Percentiles rank a stretch among this genome's conserved stretches.
Conservation (phyloP, 1,140 invertebrate species). For the Diorhabda elongata region DNA sequence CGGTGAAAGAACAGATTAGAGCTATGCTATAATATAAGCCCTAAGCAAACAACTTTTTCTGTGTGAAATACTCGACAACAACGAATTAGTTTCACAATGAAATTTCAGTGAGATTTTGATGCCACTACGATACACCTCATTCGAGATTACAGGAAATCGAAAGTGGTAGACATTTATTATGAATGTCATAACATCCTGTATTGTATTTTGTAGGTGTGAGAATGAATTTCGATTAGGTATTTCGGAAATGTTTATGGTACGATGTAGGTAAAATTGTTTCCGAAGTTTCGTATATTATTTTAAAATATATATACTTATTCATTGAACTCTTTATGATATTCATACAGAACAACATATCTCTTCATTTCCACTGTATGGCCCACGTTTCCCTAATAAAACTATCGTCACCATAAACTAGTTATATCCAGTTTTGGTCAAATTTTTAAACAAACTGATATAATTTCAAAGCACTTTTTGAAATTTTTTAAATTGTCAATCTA, state of each 20-base stretch:
- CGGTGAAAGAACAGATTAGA: neutral
- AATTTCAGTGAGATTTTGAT: neutral
- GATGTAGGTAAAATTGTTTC: too few relatives aligned
- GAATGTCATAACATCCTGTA: conserved; percentile 4
- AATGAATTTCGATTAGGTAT: conserved; percentile 10
- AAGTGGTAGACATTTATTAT: neutral
- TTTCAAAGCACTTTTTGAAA: too few relatives aligned
- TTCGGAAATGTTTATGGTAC: neutral
- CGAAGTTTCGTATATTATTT: too few relatives aligned
- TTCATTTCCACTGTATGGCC: too few relatives aligned
- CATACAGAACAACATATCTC: too few relatives aligned
- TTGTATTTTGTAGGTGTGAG: conserved; percentile 3
- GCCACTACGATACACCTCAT: neutral
- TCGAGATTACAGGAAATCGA: neutral
- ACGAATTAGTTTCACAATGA: neutral
- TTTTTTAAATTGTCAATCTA: too few relatives aligned
- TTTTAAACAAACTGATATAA: too few relatives aligned
- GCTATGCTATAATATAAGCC: conserved; percentile 6
- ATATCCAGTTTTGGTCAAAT: too few relatives aligned
- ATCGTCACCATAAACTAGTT: too few relatives aligned
- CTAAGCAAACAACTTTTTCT: conserved; percentile 11
- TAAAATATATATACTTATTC: too few relatives aligned
- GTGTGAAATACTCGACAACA: conserved; percentile 14
- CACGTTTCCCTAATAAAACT: too few relatives aligned
- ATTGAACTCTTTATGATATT: too few relatives aligned